Conservation (phyloP, 2,113 vertebrate genomes). For the Oreochromis spilurus region DNA sequence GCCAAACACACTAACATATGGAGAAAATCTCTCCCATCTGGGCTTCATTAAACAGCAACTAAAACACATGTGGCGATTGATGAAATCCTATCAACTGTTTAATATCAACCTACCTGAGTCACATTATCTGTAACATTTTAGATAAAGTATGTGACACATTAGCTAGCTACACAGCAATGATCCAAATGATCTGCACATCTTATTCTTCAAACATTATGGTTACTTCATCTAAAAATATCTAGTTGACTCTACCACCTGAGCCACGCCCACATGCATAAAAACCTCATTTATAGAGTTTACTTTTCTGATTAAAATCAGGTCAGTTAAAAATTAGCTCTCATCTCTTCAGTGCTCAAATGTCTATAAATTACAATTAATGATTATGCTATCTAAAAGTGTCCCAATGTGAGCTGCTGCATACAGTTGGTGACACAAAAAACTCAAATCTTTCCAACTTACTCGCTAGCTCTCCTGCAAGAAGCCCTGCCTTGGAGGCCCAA, state of each 20-base stretch:
- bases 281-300: not conserved
- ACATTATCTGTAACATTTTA: not conserved
- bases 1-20: not conserved
- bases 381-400: not conserved
- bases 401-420: not conserved
- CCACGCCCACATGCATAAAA: not conserved
- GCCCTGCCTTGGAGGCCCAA: conserved; percentile 34
- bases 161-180: not conserved
- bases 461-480: conserved; percentile 2
- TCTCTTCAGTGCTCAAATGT: not conserved
- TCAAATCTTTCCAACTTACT: conserved; percentile 15
- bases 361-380: not conserved
- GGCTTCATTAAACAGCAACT: not conserved
- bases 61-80: not conserved
- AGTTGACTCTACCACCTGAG: not conserved
- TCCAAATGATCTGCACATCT: not conserved
- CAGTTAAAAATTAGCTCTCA: not conserved
- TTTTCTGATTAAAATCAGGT: not conserved
- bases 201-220: not conserved
- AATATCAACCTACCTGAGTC: not conserved
- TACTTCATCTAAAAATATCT: not conserved
- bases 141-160: not conserved
- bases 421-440: not conserved
- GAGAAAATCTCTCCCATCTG: not conserved
- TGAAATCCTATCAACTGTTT: not conserved